A percentile compares a stretch with the other conserved stretches of the same genome.
These are phyloP conservation scores for Hydraecia micacea DNA, from an alignment of 2,888 invertebrate genomes.

Conservation along the genomic window DNA sequence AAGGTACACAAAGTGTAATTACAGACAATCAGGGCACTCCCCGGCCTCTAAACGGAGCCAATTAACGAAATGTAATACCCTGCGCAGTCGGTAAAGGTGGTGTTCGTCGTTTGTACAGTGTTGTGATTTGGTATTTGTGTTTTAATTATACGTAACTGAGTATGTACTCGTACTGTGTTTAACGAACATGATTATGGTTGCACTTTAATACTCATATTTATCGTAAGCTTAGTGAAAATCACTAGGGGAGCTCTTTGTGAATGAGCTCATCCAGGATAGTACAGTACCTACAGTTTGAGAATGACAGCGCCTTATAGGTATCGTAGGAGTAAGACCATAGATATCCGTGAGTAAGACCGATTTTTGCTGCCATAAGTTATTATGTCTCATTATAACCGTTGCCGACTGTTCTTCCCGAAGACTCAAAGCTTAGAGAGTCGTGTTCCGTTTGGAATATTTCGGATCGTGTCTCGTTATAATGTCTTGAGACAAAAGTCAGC, in stretches of 20 bases:
- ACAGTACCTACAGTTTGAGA: background rate
- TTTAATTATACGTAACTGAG: background rate
- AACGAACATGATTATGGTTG: background rate
- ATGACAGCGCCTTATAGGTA: background rate
- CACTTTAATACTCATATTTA: background rate
- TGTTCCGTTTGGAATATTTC: background rate
- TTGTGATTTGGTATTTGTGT: constrained; percentile 41
- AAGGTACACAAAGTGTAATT: constrained; percentile 68
- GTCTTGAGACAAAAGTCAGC: background rate
- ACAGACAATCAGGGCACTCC: constrained; percentile 66
- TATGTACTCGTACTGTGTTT: background rate
- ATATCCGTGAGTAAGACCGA: too few relatives aligned
- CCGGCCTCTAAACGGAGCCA: constrained; percentile 60
- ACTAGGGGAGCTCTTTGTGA: background rate
- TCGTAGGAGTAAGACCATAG: background rate
- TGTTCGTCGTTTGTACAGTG: constrained; percentile 18
- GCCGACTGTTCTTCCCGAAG: background rate
- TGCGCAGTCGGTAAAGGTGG: constrained; percentile 35
- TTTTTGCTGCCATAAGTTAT: background rate
- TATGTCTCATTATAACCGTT: background rate
- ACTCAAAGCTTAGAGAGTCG: background rate
- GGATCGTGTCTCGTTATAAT: background rate
- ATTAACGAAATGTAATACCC: constrained; percentile 67
- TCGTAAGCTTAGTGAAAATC: too few relatives aligned
- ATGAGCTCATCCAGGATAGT: background rate